Conservation (phyloP, 2,888 invertebrate genomes). For the Zootermopsis nevadensis region DNA sequence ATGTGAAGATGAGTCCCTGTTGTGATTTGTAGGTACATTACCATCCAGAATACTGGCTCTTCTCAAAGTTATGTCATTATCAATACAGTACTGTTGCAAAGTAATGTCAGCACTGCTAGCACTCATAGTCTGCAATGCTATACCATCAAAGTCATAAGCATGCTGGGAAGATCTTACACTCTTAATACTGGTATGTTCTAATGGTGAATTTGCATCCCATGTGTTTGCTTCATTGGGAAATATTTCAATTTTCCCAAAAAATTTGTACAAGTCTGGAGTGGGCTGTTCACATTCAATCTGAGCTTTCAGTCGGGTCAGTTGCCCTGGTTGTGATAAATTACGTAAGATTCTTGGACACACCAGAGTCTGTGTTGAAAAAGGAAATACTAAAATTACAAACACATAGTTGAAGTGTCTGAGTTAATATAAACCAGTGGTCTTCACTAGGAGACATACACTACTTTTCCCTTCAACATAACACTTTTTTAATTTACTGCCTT, state of each 20-base stretch:
- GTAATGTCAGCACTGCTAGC: background rate
- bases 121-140: background rate
- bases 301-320: constrained; percentile 62
- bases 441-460: too few relatives aligned
- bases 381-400: too few relatives aligned
- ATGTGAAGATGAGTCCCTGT: background rate
- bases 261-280: constrained; percentile 79
- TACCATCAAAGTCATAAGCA: constrained; percentile 2
- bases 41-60: background rate
- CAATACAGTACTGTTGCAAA: background rate
- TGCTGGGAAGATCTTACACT: background rate
- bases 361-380: constrained; percentile 57
- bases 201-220: background rate
- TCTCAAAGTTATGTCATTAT: background rate
- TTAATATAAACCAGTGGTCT: too few relatives aligned
- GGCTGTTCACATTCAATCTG: constrained; percentile 80
- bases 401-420: too few relatives aligned
- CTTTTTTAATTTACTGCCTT: too few relatives aligned
- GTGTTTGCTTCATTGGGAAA: constrained; percentile 23
- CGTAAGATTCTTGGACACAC: constrained; percentile 59
- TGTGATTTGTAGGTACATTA: background rate
- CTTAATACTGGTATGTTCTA: background rate
- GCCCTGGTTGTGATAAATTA: constrained; percentile 58
- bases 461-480: too few relatives aligned
- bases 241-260: constrained; percentile 74